Base-by-base conservation (phyloP, 2,888 invertebrate species). In the Prionchulus punctatus region DNA sequence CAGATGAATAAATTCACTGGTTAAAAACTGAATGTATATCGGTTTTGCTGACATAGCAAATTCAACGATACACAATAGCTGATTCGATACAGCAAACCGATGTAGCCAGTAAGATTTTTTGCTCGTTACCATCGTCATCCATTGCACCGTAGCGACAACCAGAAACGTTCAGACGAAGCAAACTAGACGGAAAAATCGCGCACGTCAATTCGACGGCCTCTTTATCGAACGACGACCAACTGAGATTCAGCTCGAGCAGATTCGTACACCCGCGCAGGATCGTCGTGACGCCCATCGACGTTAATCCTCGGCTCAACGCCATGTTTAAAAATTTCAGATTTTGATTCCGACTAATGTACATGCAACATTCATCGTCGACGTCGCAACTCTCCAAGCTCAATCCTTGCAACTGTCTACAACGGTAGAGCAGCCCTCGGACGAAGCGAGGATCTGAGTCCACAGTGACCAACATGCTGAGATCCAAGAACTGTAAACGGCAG, bases 321-420 rank as follows among this genome's bases (percentile, higher is more conserved):
- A 76, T 61, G 58, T 58, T 61, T 59, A 60, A 49, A 4, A 49
- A 18, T 49, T 86, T 85, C 60, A 91, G 71, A 48, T 81, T 75
- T 50, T 67, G 70, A 69, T 81, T 85, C 67, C 79, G 68, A 62
- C 82, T 80, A 58, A 90, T 81, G 25, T 36, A 28, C 12, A 62
- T 62, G 62, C 63, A 72, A 69, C 63, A 63, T 66, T 86, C 82
- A 59, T 80, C 78, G 62, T 80, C 79, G 0, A 90, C 59, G 7
- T 72, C 71, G 25, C 85, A 80, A 65, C 83, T 82, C 72, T 92
- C 92, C 55, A 91, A 72, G 64, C 90, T 90, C 2, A 91, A 75
- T 70, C 89, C 90, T 66, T 80, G 81, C 31, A 91, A 75, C 15
- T 78, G 75, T 2, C 78, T 77, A 71, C 88, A 89, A 3, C 80